These are phyloP conservation scores for Limnothrissa miodon DNA, from an alignment of 2,113 vertebrate genomes.

Conservation along the genomic window DNA sequence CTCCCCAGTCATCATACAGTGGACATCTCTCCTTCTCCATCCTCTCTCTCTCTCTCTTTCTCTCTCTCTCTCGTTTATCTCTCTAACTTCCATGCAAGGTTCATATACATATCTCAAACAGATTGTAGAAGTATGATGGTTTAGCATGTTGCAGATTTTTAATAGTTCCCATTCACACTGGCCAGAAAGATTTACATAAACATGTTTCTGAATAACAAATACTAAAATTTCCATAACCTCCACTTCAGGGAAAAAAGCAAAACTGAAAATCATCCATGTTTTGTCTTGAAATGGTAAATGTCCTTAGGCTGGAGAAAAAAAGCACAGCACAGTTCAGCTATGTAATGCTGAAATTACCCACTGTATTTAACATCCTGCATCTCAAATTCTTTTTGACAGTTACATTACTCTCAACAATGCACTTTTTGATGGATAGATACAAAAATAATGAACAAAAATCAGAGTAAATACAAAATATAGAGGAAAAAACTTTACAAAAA, in stretches of 20 bases:
- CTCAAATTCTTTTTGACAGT: not conserved
- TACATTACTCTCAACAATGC: not conserved
- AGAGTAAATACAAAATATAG: not conserved
- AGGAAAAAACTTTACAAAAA: not conserved
- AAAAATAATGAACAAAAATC: not conserved
- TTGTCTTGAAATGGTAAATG: not conserved
- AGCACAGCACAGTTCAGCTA: not conserved
- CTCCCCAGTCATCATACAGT: not conserved
- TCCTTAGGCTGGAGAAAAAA: not conserved
- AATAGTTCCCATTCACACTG: conserved; percentile 7
- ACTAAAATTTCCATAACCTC: not conserved
- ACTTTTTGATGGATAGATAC: not conserved
- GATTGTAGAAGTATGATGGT: not conserved
- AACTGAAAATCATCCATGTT: not conserved
- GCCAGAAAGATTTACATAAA: not conserved
- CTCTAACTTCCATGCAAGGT: not conserved
- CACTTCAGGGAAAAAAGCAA: not conserved
- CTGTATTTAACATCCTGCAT: not conserved
- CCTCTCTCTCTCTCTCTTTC: not conserved
- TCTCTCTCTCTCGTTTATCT: not conserved
- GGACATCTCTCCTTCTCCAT: not conserved
- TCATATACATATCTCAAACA: conserved; percentile 4
- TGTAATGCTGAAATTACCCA: not conserved
- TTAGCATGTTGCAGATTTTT: conserved; percentile 9
- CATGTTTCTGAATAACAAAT: conserved; percentile 14